Conservation (phyloP, 2,113 vertebrate genomes). For the Semnornis frantzii region DNA sequence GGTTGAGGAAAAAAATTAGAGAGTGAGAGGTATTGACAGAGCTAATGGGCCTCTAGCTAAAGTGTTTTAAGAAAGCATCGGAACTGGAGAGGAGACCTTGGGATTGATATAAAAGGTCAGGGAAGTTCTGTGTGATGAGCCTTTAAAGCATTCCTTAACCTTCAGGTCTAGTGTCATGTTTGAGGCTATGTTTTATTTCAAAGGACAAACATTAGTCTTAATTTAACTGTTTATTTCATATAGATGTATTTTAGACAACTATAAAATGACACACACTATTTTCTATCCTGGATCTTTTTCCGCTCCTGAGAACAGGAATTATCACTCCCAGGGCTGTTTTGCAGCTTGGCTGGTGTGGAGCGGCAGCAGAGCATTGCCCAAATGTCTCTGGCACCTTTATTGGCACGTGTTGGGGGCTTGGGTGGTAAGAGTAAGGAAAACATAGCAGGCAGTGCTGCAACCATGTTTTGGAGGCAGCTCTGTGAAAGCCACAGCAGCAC, state of each 20-base stretch:
- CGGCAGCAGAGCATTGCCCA: neutral
- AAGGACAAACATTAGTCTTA: neutral
- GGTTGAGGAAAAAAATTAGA: neutral
- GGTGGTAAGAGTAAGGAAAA: neutral
- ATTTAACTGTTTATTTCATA: neutral
- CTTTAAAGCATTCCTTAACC: slow-evolving; percentile 8
- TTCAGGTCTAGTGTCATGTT: neutral
- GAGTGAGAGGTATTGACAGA: neutral
- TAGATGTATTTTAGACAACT: neutral
- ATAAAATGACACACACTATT: fast-evolving
- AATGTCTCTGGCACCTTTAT: neutral
- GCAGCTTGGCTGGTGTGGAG: neutral
- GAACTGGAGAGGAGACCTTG: neutral
- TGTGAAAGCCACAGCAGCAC: neutral
- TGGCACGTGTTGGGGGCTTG: neutral
- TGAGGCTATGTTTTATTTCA: neutral
- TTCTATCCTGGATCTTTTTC: neutral
- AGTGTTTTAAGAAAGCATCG: neutral
- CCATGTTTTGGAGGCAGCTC: neutral
- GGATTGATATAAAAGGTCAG: neutral
- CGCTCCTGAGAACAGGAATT: neutral
- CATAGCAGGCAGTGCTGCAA: neutral
- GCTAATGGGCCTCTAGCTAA: neutral
- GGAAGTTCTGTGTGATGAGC: neutral
- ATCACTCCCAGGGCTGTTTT: neutral